Conservation (phyloP, 2,797 vertebrate genomes). For the Gila robusta region DNA sequence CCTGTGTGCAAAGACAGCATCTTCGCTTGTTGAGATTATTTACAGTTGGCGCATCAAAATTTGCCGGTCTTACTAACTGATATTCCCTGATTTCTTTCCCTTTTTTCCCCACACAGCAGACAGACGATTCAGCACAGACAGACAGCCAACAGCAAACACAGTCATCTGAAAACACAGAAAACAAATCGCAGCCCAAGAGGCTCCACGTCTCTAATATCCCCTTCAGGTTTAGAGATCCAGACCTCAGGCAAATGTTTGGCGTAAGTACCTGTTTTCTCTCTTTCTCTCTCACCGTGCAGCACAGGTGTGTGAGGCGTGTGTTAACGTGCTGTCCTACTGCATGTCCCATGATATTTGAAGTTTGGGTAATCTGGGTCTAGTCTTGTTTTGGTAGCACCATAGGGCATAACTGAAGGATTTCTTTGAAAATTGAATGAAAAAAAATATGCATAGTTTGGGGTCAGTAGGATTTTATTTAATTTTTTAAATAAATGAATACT, state of each 20-base stretch:
- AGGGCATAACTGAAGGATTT: neutral
- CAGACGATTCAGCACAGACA: constrained; percentile 91
- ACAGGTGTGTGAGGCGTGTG: neutral
- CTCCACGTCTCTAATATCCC: constrained; percentile 98
- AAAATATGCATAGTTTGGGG: neutral
- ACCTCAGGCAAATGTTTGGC: constrained; percentile 98
- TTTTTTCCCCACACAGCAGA: constrained; percentile 81
- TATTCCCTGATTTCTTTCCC: neutral
- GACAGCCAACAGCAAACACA: constrained; percentile 91
- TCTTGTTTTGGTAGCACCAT: neutral
- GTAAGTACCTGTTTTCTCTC: constrained; percentile 79
- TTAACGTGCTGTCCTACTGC: neutral
- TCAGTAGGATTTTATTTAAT: no score
- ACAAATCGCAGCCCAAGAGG: constrained; percentile 94
- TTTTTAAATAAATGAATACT: no score
- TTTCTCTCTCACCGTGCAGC: neutral
- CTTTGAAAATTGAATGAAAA: neutral
- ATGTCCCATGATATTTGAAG: neutral
- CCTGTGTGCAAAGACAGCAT: constrained; percentile 13
- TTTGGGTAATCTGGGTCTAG: neutral
- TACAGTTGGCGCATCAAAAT: neutral
- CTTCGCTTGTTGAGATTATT: neutral
- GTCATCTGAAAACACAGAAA: constrained; percentile 91
- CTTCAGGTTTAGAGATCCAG: constrained; percentile 96
- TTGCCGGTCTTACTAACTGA: constrained; percentile 2